Conservation (phyloP, 1,140 invertebrate genomes). For the Lucilia cuprina region DNA sequence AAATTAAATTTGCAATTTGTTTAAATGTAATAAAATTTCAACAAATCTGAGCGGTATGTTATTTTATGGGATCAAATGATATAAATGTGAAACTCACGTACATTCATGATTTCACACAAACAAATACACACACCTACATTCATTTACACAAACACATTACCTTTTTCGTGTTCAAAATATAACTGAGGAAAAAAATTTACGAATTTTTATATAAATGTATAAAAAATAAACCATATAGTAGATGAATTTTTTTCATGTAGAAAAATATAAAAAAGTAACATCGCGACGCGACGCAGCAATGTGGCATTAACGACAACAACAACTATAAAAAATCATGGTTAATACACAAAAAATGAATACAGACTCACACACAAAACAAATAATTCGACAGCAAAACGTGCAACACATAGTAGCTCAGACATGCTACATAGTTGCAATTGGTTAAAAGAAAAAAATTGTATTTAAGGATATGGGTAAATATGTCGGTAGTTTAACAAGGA, state of each 20-base stretch:
- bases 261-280: not conserved
- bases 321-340: not conserved
- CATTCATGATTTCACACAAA: not conserved
- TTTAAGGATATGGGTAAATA: too few relatives aligned
- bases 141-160: not conserved
- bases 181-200: too few relatives aligned
- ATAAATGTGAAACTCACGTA: conserved; percentile 17
- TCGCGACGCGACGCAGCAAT: not conserved
- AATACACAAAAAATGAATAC: not conserved
- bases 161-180: not conserved
- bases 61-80: conserved; percentile 34
- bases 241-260: not conserved
- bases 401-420: not conserved
- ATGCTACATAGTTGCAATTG: not conserved
- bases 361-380: not conserved
- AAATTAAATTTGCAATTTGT: conserved; percentile 34
- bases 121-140: not conserved
- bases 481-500: too few relatives aligned
- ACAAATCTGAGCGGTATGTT: conserved; percentile 30
- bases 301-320: conserved; percentile 1
- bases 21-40: conserved; percentile 35
- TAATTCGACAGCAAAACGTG: not conserved
- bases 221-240: not conserved
- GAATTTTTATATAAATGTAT: too few relatives aligned
- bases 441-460: not conserved